These are phyloP conservation scores for Melanotaenia maccullochi DNA, from an alignment of 2,797 vertebrate genomes.

Conservation along the genomic window DNA sequence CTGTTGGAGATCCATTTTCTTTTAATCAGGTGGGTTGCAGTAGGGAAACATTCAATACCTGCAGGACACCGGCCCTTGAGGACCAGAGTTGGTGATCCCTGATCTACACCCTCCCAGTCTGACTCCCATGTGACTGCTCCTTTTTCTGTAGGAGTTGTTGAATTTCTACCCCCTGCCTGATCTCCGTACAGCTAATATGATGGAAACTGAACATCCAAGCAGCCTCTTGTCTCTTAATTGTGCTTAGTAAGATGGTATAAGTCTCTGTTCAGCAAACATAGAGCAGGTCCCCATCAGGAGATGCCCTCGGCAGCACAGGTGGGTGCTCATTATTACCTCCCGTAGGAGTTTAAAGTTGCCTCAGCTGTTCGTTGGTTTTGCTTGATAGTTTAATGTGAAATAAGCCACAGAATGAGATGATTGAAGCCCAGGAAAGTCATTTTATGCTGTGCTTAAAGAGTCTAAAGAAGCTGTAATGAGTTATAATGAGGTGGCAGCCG, in stretches of 20 bases:
- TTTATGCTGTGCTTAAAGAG: not conserved
- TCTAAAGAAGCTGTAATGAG: too few relatives aligned
- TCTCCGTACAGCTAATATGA: slow-evolving; percentile 48
- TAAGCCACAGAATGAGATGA: not conserved
- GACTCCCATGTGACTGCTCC: slow-evolving; percentile 12
- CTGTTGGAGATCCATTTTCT: too few relatives aligned
- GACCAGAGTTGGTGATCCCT: too few relatives aligned
- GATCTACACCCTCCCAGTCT: not conserved
- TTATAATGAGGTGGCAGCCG: too few relatives aligned
- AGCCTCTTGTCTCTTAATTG: slow-evolving; percentile 51
- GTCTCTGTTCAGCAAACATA: slow-evolving; percentile 62
- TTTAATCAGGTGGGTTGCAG: too few relatives aligned
- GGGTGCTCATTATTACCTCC: slow-evolving; percentile 40
- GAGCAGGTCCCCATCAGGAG: slow-evolving; percentile 52
- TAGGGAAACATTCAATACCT: too few relatives aligned
- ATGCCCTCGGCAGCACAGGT: slow-evolving; percentile 46
- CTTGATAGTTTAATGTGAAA: not conserved
- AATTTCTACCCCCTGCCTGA: slow-evolving; percentile 40
- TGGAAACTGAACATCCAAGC: slow-evolving; percentile 55
- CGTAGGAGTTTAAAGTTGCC: slow-evolving; percentile 14
- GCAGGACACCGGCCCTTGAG: too few relatives aligned
- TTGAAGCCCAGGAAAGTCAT: not conserved
- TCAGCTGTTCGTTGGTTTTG: slow-evolving; percentile 16
- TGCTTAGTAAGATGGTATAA: slow-evolving; percentile 58
- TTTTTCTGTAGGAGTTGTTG: slow-evolving; percentile 26